A percentile compares a stretch with the other conserved stretches of the same genome.
Conservation (phyloP, 2,888 invertebrate genomes). For the Eupithecia subfuscata region DNA sequence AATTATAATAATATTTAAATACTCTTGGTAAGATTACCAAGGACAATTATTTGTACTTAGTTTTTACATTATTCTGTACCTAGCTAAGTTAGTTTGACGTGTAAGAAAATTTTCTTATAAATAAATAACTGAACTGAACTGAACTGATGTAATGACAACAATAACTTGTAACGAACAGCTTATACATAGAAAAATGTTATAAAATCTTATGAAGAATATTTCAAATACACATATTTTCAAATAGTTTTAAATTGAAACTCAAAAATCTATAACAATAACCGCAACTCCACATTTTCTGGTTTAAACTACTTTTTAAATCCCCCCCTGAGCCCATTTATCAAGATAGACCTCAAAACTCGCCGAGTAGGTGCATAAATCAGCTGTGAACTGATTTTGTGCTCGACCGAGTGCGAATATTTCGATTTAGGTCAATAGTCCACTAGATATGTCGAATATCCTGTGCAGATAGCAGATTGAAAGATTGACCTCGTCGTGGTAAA, state of each 20-base stretch:
- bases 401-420: conserved; percentile 45
- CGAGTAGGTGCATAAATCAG: conserved; percentile 51
- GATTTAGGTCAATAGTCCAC: conserved; percentile 35
- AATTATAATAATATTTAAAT: too few relatives aligned
- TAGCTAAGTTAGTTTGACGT: too few relatives aligned
- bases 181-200: too few relatives aligned
- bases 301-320: conserved; percentile 19
- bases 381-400: conserved; percentile 56
- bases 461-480: conserved; percentile 9
- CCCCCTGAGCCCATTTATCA: conserved; percentile 42
- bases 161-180: too few relatives aligned
- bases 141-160: too few relatives aligned
- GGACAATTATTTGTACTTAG: too few relatives aligned
- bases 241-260: background rate
- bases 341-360: conserved; percentile 46
- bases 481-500: background rate
- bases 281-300: background rate
- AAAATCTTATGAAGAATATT: background rate
- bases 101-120: too few relatives aligned
- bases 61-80: too few relatives aligned
- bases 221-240: background rate
- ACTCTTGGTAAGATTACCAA: too few relatives aligned
- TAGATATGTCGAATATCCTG: conserved; percentile 19
- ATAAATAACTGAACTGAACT: too few relatives aligned
- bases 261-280: background rate